Evolutionary conservation across 1,140 invertebrate species (phyloP), one percentile per base, ranked within the genome.

Genomic region (Zaprionus gabonicus): DNA sequence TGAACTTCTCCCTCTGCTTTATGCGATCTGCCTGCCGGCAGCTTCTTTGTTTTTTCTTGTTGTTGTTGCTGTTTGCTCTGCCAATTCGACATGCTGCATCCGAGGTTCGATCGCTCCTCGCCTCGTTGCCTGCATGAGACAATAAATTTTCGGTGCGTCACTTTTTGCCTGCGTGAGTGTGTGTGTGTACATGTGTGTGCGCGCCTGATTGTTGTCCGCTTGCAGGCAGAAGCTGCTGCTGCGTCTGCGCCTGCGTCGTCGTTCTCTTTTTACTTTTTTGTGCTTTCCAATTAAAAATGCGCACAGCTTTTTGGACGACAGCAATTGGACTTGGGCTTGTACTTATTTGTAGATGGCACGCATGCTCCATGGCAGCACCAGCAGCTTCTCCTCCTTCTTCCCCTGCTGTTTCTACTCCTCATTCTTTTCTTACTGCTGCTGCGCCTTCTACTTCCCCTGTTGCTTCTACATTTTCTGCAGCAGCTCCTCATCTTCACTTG

Each of bases 121-220:
- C 56, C 73, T 71, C 41, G 46, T 38, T 60, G 60, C 55, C 71
- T 67, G 36, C 72, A 64, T 67, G 84, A 83, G 87, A 88, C 84
- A 88, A 88, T 88, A 88, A 88, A 88, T 88, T 88, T 87, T 88
- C 84, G 84, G 84, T 88, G 84, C 84, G 84, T 88, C 84, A 88
- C 57, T 90, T 87, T 87, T 87, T 81, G 71, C 70, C n/a, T 59
- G 23, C n/a, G 46, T 23, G 15, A 55, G 66, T 34, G 57, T 69
- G 60, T 58, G 44, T 58, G 31, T 36, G 25, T 55, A 23, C 38
- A 58, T 62, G 63, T 25, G 38, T 63, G 60, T 63, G 44, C 9
- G 17, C 27, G 60, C 44, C 31, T 25, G 68, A 62, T 58, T 51
- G 44, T 55, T 68, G 64, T 27, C 34, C 65, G 17, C 28, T 65